Conservation (phyloP, 1,140 invertebrate genomes). For the Leptonema lineaticorne region DNA sequence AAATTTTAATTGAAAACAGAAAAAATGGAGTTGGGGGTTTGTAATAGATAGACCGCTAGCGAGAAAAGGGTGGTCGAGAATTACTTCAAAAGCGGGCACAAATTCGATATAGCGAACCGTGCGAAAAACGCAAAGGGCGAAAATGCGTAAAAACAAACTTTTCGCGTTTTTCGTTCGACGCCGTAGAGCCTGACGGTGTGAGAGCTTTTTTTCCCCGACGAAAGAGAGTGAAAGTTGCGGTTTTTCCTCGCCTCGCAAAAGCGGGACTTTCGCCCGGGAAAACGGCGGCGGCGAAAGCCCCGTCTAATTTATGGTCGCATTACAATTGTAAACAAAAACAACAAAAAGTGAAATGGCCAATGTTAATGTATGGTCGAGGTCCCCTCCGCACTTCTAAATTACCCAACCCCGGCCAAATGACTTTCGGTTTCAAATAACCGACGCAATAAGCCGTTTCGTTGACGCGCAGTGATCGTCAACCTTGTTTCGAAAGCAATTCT, state of each 20-base stretch:
- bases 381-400: constrained; percentile 33
- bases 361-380: constrained; percentile 31
- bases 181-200: too few relatives aligned
- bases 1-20: too few relatives aligned
- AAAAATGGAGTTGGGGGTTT: too few relatives aligned
- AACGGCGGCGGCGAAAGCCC: constrained; percentile 31
- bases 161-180: constrained; percentile 7
- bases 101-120: too few relatives aligned
- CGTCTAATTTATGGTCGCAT: constrained; percentile 40
- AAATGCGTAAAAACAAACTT: neutral
- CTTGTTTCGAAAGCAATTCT: neutral
- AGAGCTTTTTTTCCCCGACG: too few relatives aligned
- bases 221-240: neutral
- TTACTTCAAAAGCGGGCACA: too few relatives aligned
- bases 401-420: constrained; percentile 38
- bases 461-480: constrained; percentile 6
- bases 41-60: too few relatives aligned
- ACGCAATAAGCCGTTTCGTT: constrained; percentile 27
- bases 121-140: neutral
- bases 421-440: constrained; percentile 41
- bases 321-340: constrained; percentile 43
- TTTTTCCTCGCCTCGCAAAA: neutral
- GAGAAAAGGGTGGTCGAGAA: too few relatives aligned
- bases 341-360: constrained; percentile 41
- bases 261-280: neutral